These are phyloP conservation scores for Platycheirus albimanus DNA, from an alignment of 2,888 invertebrate genomes.

Conservation along the genomic window DNA sequence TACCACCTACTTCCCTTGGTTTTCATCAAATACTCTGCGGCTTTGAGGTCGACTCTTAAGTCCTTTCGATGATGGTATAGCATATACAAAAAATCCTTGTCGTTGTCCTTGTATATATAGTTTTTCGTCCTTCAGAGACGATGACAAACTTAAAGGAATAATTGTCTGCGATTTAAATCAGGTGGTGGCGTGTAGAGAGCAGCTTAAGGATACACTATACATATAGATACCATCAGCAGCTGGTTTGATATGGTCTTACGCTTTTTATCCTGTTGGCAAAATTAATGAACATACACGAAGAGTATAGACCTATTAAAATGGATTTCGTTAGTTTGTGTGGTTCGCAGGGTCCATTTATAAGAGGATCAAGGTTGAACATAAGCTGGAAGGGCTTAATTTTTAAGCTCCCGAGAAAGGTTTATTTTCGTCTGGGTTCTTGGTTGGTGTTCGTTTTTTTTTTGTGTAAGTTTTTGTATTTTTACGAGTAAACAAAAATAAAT, in stretches of 20 bases:
- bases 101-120: neutral
- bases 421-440: conserved; percentile 1
- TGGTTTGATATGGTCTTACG: conserved; percentile 19
- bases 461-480: neutral
- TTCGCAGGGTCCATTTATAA: neutral
- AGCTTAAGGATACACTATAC: conserved; percentile 41
- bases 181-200: conserved; percentile 42
- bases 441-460: neutral
- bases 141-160: conserved; percentile 60
- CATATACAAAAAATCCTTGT: conserved; percentile 8
- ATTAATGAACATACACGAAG: conserved; percentile 52
- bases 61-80: conserved; percentile 31
- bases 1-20: neutral
- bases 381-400: neutral
- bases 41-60: conserved; percentile 29
- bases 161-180: conserved; percentile 60
- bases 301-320: conserved; percentile 25
- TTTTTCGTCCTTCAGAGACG: conserved; percentile 8
- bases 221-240: neutral
- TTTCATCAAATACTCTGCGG: conserved; percentile 55
- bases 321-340: neutral
- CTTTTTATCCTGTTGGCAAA: conserved; percentile 25
- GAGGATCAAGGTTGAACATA: conserved; percentile 3
- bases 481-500: conserved; percentile 1
- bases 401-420: conserved; percentile 5